phyloP scores from a whole-genome alignment of 2,797 vertebrate genomes.

The Falco biarmicus region DNA sequence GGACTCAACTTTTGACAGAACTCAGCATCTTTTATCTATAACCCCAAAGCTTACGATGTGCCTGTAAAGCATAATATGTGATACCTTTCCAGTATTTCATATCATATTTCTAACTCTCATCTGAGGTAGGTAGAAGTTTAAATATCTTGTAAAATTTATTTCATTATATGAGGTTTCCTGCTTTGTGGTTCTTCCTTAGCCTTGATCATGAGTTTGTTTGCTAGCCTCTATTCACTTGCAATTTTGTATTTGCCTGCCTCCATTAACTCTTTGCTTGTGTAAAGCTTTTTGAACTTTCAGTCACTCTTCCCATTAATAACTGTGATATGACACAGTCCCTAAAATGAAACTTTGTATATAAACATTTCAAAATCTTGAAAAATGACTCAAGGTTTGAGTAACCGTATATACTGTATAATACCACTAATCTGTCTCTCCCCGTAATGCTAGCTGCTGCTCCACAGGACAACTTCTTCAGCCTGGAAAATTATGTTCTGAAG shows the following conservation, averaged over 20 bases:
- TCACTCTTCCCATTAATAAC: slow-evolving; percentile 33
- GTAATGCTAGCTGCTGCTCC: slow-evolving; percentile 31
- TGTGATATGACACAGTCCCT: slow-evolving; percentile 14
- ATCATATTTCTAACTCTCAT: background rate
- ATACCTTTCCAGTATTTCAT: background rate
- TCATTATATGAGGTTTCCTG: slow-evolving; percentile 24
- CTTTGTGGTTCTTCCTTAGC: background rate
- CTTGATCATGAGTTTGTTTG: background rate
- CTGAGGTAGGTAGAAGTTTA: background rate
- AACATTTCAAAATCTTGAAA: slow-evolving; percentile 51
- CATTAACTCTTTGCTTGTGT: slow-evolving; percentile 40
- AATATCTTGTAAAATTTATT: background rate
- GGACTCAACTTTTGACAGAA: background rate
- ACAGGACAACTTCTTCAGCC: slow-evolving; percentile 44
- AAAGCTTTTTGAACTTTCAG: slow-evolving; percentile 45
- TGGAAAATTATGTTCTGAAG: slow-evolving; percentile 68
- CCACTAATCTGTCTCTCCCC: slow-evolving; percentile 18
- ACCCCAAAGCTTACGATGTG: background rate
- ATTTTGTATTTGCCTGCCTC: slow-evolving; percentile 20
- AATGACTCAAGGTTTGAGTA: slow-evolving; percentile 14
- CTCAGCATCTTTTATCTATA: background rate
- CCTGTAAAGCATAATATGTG: background rate
- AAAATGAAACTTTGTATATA: slow-evolving; percentile 43
- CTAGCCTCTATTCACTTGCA: background rate
- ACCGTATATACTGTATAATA: background rate